Conservation (phyloP, 2,113 vertebrate species). For the Chaetodon auriga region DNA sequence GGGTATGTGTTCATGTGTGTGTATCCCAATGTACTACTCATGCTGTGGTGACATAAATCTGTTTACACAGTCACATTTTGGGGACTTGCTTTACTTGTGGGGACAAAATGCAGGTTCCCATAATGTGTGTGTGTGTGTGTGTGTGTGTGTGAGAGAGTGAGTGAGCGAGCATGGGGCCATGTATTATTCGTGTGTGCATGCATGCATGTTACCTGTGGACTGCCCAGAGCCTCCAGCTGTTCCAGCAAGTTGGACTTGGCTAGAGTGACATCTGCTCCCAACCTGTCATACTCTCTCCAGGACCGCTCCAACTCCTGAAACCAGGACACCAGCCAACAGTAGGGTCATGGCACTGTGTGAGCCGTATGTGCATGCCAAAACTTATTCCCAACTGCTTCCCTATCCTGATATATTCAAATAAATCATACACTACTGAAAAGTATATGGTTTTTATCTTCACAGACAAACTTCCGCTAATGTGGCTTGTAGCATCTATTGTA, state of each 20-base stretch:
- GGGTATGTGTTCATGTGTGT: too few species aligned
- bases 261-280: constrained; percentile 90
- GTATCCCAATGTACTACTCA: too few species aligned
- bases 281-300: constrained; percentile 92
- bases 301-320: constrained; percentile 92
- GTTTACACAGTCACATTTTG: too few species aligned
- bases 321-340: constrained; percentile 2
- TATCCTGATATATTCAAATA: too few species aligned
- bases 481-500: too few species aligned
- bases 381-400: too few species aligned
- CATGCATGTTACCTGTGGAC: constrained; percentile 81
- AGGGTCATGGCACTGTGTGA: background rate
- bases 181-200: background rate
- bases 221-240: constrained; percentile 92
- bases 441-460: too few species aligned
- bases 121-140: background rate
- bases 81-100: too few species aligned
- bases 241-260: constrained; percentile 92
- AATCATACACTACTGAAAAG: too few species aligned
- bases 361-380: background rate
- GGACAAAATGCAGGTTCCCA: background rate
- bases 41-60: too few species aligned
- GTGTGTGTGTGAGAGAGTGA: background rate
- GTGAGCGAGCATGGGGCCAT: too few species aligned
- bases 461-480: too few species aligned